Conservation (phyloP, 2,113 vertebrate genomes). For the Deroptyus accipitrinus region DNA sequence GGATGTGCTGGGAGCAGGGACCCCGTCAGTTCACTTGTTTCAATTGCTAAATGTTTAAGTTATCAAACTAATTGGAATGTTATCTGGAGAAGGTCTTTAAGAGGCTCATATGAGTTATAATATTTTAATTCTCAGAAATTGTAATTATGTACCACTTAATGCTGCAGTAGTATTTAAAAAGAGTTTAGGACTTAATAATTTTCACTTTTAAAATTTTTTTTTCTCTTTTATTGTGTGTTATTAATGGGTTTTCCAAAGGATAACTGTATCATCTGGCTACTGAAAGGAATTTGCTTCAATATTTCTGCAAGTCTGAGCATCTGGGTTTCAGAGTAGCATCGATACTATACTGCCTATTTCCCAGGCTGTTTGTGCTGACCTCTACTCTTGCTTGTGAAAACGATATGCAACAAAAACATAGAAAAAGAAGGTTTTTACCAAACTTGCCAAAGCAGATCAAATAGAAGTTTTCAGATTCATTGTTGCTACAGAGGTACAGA, state of each 20-base stretch:
- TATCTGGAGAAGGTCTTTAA: background rate
- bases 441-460: background rate
- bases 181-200: background rate
- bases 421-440: background rate
- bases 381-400: background rate
- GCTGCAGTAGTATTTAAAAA: background rate
- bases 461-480: background rate
- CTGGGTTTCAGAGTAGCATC: background rate
- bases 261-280: background rate
- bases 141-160: background rate
- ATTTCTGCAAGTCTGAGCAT: background rate
- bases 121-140: background rate
- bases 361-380: background rate
- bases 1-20: background rate
- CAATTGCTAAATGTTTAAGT: background rate
- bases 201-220: background rate
- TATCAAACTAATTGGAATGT: background rate
- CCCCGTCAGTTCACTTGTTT: rapidly evolving
- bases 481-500: background rate
- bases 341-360: background rate
- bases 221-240: rapidly evolving
- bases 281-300: background rate
- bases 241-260: background rate
- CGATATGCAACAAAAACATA: background rate
- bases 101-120: background rate